Evolutionary conservation across 1,140 invertebrate species (phyloP).

Genomic region (Maniola jurtina): DNA sequence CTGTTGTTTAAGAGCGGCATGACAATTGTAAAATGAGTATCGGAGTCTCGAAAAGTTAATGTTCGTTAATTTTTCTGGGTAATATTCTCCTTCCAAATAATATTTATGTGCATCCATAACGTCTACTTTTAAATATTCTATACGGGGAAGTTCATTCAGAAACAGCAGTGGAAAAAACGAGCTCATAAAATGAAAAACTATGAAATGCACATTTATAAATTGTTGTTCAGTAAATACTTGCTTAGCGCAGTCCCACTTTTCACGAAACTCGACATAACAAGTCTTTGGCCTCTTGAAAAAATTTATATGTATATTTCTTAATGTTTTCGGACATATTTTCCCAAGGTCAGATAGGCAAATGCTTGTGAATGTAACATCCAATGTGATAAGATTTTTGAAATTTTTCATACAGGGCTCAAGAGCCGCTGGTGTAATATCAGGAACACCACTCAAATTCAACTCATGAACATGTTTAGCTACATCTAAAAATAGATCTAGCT

Average conservation of each 20-base stretch:
- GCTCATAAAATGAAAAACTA: neutral
- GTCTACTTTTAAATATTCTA: neutral
- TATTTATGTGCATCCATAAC: neutral
- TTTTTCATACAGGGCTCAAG: constrained; percentile 2
- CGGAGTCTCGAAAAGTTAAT: neutral
- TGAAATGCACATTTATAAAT: constrained; percentile 2
- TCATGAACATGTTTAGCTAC: constrained; percentile 16
- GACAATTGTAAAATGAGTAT: neutral
- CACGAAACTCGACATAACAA: neutral
- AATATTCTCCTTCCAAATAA: neutral
- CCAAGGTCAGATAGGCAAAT: neutral
- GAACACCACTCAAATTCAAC: constrained; percentile 15
- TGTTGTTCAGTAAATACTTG: constrained; percentile 1
- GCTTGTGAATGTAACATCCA: constrained; percentile 1
- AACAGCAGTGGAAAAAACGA: neutral
- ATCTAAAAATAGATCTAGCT: constrained; percentile 10
- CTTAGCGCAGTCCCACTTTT: neutral
- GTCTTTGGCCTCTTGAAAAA: neutral
- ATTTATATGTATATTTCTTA: neutral
- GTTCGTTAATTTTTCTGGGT: neutral
- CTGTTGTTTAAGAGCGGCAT: neutral
- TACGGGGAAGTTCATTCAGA: neutral
- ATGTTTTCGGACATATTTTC: neutral
- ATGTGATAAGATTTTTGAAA: constrained; percentile 1
- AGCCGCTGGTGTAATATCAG: neutral